phyloP scores from a whole-genome alignment of 1,140 invertebrate species.

The Lepidotrigona ventralis region DNA sequence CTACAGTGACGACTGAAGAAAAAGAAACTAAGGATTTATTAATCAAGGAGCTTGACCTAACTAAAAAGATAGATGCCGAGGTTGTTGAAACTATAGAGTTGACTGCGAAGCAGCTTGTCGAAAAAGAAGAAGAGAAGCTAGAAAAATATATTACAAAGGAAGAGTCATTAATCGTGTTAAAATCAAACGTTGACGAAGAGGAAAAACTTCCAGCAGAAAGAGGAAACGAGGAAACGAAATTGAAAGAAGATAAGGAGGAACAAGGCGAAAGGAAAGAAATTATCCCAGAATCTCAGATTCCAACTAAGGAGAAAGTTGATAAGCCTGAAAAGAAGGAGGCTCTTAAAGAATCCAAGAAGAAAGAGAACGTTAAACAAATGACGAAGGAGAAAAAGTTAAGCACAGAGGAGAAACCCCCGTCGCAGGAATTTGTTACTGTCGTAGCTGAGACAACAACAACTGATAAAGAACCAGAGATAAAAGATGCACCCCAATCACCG shows the following conservation, averaged over 20 bases:
- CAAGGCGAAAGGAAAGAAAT: background rate
- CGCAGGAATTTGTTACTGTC: background rate
- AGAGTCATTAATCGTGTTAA: background rate
- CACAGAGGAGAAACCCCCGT: background rate
- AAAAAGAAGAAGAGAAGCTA: conserved; percentile 13
- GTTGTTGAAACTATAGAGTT: conserved; percentile 13
- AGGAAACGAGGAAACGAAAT: background rate
- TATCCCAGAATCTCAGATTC: background rate
- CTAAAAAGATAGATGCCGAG: background rate
- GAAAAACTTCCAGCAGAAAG: background rate
- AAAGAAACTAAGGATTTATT: background rate
- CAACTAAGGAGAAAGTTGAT: background rate
- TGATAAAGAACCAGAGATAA: background rate
- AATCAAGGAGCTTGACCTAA: background rate
- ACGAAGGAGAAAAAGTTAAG: background rate
- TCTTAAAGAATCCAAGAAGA: conserved; percentile 6
- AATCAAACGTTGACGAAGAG: background rate
- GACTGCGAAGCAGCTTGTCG: background rate
- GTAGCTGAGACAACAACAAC: background rate
- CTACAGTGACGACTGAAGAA: background rate
- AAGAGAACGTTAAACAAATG: background rate
- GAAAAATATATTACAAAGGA: conserved; percentile 55
- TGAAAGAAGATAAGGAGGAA: background rate
- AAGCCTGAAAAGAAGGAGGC: conserved; percentile 6
- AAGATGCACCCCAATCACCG: background rate